Evolutionary conservation across 2,888 invertebrate species (phyloP), one percentile per base, ranked within the genome.

Genomic region (Azorinus chamasolen): DNA sequence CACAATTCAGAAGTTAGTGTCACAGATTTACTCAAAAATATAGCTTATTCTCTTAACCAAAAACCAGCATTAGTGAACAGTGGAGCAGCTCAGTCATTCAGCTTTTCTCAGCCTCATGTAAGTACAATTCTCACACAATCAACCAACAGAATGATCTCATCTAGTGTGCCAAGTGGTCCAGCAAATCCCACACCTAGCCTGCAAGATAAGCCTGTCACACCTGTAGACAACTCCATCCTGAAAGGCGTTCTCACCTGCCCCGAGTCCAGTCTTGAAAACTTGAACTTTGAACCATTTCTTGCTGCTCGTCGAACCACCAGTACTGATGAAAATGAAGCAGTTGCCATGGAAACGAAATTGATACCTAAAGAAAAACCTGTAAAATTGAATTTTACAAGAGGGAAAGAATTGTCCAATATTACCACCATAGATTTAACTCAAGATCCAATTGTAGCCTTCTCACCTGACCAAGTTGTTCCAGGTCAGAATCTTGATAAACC

Each of bases 211-310:
- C n/a, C 55, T 20, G 10, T 41, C 12, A 18, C n/a, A 24, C 37
- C 66, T 6, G 12, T 20, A 5, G 66, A 62, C 2, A 45, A 51
- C 24, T 72, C 78, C 16, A 45, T 55, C 25, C 64, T 78, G 22
- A 78, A 72, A 39, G 78, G 72, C 27, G 78, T 68, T 32, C 64
- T 78, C 12, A 73, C 78, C 10, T 72, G 78, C 27, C 72, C 78
- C 25, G 43, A 68, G 32, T 57, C 61, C 2, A 72, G 64, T 53
- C 46, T 78, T 18, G 57, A 54, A n/a, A 32, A 59, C 32, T 64
- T 65, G 18, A 71, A 53, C 50, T 64, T 64, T 53, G n/a, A 45
- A 3, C 39, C 41, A n/a, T 24, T 57, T 20, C 32, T 32, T 6
- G 32, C 32, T 6, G 10, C 32, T 10, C 4, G 32, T 6, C 4